Base-by-base conservation (phyloP, 1,140 invertebrate genomes). In the Drosophila erecta region DNA sequence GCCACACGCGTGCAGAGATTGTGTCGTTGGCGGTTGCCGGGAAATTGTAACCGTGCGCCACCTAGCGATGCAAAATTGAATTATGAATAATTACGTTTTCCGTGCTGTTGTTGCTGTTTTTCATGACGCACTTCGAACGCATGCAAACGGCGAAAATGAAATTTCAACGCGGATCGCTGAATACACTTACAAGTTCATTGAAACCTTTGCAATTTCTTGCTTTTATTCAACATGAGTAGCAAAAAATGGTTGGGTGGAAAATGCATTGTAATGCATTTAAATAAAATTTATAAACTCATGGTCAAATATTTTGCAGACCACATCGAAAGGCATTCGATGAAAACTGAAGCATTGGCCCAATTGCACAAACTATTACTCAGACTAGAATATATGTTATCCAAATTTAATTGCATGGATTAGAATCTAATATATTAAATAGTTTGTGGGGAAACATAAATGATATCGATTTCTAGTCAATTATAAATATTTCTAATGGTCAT, bases 21-120 rank as follows among this genome's bases (percentile, higher is more conserved):
- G 69, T 58, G 75, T 51, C 51, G 54, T 61, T 66, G 49, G 73
- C 54, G 55, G 74, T 62, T 79, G 58, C 54, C 72, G 79, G 69
- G 58, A 83, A 87, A 87, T 87, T 66, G 75, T 64, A 35, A 50
- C 43, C 66, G 66, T 64, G 83, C 75, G 51, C 76, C 79, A 61
- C 74, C 83, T 72, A 79, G 66, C 75, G 76, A 70, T 86, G 46
- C 62, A 72, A 87, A 87, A 86, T 86, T 86, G 79, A 89, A 86
- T 86, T 86, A 86, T 86, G 84, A 86, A 86, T 86, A 86, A 86
- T 86, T 83, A 66, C 75, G 79, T 59, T 75, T 79, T 77, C 43
- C 66, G 53, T 41, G 11, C n/a, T 53, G 30, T 55, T 73, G 38
- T 49, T 49, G 56, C 20, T 12, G 11, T 22, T 47, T 15, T 44